Evolutionary conservation across 2,888 invertebrate species (phyloP), one percentile per base, ranked within the genome.

Genomic region (Tetrapedia diversipes): DNA sequence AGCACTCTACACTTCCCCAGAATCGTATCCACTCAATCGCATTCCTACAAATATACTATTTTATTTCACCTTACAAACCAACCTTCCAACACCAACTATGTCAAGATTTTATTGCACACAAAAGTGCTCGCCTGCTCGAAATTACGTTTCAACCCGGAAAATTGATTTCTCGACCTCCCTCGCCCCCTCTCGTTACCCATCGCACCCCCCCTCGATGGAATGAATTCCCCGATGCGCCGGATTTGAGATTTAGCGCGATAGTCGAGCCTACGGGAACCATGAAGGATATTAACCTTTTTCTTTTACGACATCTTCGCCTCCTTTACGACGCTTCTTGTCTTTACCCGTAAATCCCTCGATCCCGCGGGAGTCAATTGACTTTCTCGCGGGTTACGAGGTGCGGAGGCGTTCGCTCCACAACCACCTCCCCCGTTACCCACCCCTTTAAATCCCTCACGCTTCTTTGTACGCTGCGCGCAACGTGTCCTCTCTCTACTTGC

Each of bases 291-390:
- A 88, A 86, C 82, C 79, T 83, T 84, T 81, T 84, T 80, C 81
- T 81, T 88, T 85, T 85, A 85, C 80, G 86, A 85, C 81, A 73
- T 79, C 79, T 78, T 54, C 60, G 56, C 72, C 4, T 11, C 19
- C 78, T 86, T 86, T 87, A 82, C 78, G 81, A 81, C 66, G 76
- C 66, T 83, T 80, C 83, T 87, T 82, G 86, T 83, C 83, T 86
- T 86, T 83, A 85, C 79, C n/a, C 79, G 87, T 88, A 86, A 86
- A 88, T 86, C 84, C 85, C 74, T 79, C 77, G 80, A 87, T 86
- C 85, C 83, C 82, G 56, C 61, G 79, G 82, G 80, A 87, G 83
- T 84, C 87, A 78, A 87, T 88, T 80, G 87, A 84, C 85, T 86
- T 84, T 86, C 81, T 79, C 78, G 65, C 71, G 69, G 80, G 79